A percentile compares a stretch with the other conserved stretches of the same genome.
These are phyloP conservation scores for Gymnoscelis rufifasciata DNA, from an alignment of 2,888 invertebrate species.

Conservation along the genomic window DNA sequence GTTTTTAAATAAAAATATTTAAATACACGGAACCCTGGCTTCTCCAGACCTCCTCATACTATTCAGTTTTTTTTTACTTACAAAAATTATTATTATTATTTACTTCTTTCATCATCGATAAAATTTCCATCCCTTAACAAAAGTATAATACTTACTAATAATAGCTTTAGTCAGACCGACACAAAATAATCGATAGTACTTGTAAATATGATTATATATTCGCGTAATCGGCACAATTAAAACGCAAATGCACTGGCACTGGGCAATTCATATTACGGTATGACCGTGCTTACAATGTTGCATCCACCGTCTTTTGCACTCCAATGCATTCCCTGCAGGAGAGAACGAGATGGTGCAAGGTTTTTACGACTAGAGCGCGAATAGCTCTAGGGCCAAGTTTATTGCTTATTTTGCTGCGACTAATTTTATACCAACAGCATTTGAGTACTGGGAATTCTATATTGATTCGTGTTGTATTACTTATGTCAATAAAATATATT, in stretches of 20 bases:
- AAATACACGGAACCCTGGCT: too few relatives aligned
- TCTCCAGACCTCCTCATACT: too few relatives aligned
- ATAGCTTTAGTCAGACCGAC: not conserved
- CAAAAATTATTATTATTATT: too few relatives aligned
- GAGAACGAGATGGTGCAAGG: constrained; percentile 40
- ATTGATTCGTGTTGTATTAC: constrained; percentile 32
- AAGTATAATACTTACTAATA: too few relatives aligned
- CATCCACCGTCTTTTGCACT: constrained; percentile 41
- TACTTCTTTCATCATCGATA: too few relatives aligned
- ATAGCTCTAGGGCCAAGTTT: constrained; percentile 62
- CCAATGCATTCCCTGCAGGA: constrained; percentile 24
- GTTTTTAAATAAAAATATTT: too few relatives aligned
- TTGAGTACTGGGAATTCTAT: constrained; percentile 48
- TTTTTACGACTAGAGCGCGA: constrained; percentile 66
- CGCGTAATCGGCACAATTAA: constrained; percentile 21
- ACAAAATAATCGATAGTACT: constrained; percentile 7
- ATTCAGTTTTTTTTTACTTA: too few relatives aligned
- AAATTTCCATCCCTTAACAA: too few relatives aligned
- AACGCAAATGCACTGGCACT: constrained; percentile 30
- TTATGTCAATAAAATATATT: constrained; percentile 20
- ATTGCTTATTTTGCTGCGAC: constrained; percentile 72
- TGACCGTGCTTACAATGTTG: constrained; percentile 63
- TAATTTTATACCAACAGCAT: constrained; percentile 64
- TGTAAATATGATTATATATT: constrained; percentile 13
- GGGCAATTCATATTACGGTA: constrained; percentile 58